Conservation (phyloP, 2,797 vertebrate species). For the Takifugu ocellatus region DNA sequence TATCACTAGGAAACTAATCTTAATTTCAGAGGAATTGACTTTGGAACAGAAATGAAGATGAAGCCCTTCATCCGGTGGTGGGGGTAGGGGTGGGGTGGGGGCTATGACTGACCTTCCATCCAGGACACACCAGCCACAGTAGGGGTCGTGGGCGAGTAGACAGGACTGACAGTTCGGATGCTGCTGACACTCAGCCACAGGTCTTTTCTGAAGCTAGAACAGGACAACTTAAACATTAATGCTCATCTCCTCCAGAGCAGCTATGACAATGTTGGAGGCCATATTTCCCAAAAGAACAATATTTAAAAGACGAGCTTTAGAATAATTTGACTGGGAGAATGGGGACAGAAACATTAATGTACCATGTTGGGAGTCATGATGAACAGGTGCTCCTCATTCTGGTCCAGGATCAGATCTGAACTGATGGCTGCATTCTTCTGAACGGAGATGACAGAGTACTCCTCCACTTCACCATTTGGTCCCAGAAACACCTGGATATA, state of each 20-base stretch:
- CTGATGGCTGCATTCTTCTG: constrained; percentile 83
- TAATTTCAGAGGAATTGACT: no score
- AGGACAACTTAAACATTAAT: constrained; percentile 26
- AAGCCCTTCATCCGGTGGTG: no score
- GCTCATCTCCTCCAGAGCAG: constrained; percentile 21
- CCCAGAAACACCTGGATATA: constrained; percentile 85
- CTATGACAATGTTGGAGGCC: no score
- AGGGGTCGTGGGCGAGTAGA: constrained; percentile 86
- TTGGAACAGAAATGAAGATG: no score
- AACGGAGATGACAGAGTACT: constrained; percentile 80
- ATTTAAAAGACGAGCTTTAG: constrained; percentile 39
- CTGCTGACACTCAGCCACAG: constrained; percentile 88
- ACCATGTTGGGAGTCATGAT: constrained; percentile 91
- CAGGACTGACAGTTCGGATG: constrained; percentile 88
- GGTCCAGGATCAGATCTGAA: constrained; percentile 89
- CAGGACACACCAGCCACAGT: constrained; percentile 97
- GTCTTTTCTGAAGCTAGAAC: constrained; percentile 86
- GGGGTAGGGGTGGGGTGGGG: not conserved
- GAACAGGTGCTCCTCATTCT: constrained; percentile 85
- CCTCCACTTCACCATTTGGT: constrained; percentile 77
- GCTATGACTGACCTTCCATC: constrained; percentile 83
- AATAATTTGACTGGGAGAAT: constrained; percentile 35
- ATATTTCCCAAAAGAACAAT: constrained; percentile 42
- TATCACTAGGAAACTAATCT: no score
- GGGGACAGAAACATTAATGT: constrained; percentile 37